Conservation (phyloP, 1,140 invertebrate genomes). For the Apolygus lucorum region DNA sequence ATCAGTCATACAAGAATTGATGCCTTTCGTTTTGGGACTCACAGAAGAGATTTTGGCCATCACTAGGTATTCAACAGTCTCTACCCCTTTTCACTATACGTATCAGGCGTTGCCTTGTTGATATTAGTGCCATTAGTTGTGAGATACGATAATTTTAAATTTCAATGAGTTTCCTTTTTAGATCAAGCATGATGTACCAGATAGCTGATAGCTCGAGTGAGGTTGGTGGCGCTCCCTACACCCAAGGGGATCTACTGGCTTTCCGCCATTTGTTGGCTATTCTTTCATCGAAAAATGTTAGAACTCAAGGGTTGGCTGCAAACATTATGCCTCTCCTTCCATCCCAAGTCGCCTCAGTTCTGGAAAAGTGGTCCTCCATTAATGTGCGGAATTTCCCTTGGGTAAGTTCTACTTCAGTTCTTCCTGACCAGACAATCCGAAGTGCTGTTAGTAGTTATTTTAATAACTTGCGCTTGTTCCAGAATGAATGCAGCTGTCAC, state of each 20-base stretch:
- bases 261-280: slow-evolving; percentile 52
- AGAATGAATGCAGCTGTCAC: slow-evolving; percentile 65
- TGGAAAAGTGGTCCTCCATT: slow-evolving; percentile 56
- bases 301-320: slow-evolving; percentile 44
- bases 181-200: slow-evolving; percentile 47
- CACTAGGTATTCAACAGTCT: slow-evolving; percentile 33
- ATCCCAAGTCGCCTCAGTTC: slow-evolving; percentile 45
- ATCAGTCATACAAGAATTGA: slow-evolving; percentile 45
- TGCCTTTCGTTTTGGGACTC: slow-evolving; percentile 51
- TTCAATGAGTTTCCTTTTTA: slow-evolving; percentile 35
- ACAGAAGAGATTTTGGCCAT: slow-evolving; percentile 49
- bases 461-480: slow-evolving; percentile 37
- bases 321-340: slow-evolving; percentile 50
- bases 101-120: too few relatives aligned
- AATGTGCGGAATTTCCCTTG: slow-evolving; percentile 45
- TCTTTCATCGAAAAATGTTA: slow-evolving; percentile 45
- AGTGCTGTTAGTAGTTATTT: background rate
- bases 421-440: background rate
- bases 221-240: slow-evolving; percentile 41
- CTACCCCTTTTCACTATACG: too few relatives aligned
- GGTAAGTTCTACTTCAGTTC: slow-evolving; percentile 33
- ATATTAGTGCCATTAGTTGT: too few relatives aligned
- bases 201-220: slow-evolving; percentile 43
- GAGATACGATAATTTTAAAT: background rate
- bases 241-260: slow-evolving; percentile 43